Percentiles rank a stretch among this genome's conserved stretches.
These are phyloP conservation scores for Platysternon megacephalum DNA, from an alignment of 2,113 vertebrate species.

Conservation along the genomic window DNA sequence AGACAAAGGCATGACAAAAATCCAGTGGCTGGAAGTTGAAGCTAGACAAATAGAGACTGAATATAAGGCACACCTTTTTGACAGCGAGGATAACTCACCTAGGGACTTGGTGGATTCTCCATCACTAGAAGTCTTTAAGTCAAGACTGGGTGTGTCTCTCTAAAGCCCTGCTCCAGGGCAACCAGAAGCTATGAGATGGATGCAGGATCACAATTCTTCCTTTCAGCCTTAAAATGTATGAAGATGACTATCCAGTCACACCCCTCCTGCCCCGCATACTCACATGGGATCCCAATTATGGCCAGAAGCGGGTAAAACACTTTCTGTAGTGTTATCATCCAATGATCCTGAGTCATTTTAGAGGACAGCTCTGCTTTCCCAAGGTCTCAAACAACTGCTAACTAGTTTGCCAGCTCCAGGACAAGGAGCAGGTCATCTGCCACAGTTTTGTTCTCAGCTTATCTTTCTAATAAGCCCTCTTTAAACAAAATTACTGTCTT, in stretches of 20 bases:
- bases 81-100: not conserved
- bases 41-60: not conserved
- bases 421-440: not conserved
- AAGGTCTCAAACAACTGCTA: not conserved
- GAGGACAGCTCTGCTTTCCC: not conserved
- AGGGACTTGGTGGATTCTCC: not conserved
- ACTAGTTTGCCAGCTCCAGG: not conserved
- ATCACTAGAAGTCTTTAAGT: not conserved
- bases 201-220: not conserved
- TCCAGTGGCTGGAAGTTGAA: not conserved
- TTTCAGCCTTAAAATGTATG: not conserved
- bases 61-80: not conserved
- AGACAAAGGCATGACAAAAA: not conserved
- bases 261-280: conserved; percentile 39
- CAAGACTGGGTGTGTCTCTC: not conserved
- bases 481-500: not conserved
- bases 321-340: conserved; percentile 75
- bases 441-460: not conserved
- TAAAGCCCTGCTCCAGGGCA: not conserved
- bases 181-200: not conserved
- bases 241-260: not conserved
- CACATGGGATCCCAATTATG: conserved; percentile 75
- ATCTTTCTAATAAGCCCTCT: not conserved
- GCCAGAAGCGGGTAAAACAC: conserved; percentile 73
- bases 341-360: conserved; percentile 58